These are phyloP conservation scores for Hydrolagus colliei DNA, from an alignment of 2,797 vertebrate species.

Conservation along the genomic window DNA sequence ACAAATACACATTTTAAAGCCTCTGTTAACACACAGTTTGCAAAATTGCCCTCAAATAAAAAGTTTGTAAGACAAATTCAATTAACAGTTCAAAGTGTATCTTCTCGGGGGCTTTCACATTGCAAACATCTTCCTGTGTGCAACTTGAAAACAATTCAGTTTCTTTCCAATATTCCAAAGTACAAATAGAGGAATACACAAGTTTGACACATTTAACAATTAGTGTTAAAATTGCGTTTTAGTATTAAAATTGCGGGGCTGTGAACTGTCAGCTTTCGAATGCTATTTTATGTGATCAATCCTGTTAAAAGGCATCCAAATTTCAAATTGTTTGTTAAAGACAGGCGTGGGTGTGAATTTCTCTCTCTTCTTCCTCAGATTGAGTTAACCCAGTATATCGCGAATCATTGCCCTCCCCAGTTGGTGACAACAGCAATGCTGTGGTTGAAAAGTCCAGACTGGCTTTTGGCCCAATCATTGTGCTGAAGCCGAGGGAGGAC, in stretches of 20 bases:
- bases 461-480: too few species aligned
- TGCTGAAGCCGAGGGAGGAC: too few species aligned
- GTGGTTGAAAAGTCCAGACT: too few species aligned
- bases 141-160: background rate
- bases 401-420: too few species aligned
- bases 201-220: background rate
- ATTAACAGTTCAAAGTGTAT: background rate
- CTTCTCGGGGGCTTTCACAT: background rate
- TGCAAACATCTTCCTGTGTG: background rate
- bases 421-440: too few species aligned
- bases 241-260: background rate
- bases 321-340: too few species aligned
- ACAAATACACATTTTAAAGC: background rate
- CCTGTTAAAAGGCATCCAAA: too few species aligned
- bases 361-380: too few species aligned
- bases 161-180: background rate
- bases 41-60: background rate
- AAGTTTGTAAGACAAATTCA: constrained; percentile 21
- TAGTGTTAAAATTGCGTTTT: background rate
- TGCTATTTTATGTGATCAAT: too few species aligned
- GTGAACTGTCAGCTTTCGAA: too few species aligned
- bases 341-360: too few species aligned
- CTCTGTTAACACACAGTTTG: background rate
- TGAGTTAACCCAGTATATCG: too few species aligned
- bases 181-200: background rate